A percentile compares a stretch with the other conserved stretches of the same genome.
These are phyloP conservation scores for Spilosoma lubricipeda DNA, from an alignment of 2,888 invertebrate species.

Conservation along the genomic window DNA sequence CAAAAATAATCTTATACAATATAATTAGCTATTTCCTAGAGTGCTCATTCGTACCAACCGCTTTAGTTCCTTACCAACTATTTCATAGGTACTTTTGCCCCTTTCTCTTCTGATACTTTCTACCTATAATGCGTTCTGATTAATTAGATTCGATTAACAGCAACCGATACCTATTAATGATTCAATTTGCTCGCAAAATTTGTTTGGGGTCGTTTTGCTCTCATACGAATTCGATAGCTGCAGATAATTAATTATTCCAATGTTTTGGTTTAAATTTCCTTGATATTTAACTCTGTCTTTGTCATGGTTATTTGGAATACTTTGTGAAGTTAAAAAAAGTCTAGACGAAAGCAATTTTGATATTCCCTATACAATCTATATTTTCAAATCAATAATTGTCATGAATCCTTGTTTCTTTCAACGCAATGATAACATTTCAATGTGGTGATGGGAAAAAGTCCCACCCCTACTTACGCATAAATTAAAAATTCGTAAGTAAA, in stretches of 20 bases:
- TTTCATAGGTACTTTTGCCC: constrained; percentile 59
- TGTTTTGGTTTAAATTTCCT: constrained; percentile 29
- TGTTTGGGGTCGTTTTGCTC: constrained; percentile 55
- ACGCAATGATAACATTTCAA: not conserved
- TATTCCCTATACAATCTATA: not conserved
- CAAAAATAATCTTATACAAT: constrained; percentile 24
- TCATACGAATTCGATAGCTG: constrained; percentile 43
- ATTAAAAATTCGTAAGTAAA: not conserved
- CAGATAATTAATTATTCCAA: constrained; percentile 37
- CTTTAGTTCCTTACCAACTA: constrained; percentile 34
- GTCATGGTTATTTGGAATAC: constrained; percentile 2
- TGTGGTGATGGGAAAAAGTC: not conserved
- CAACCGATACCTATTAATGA: constrained; percentile 65
- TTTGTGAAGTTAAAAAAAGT: constrained; percentile 7
- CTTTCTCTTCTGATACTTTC: constrained; percentile 82
- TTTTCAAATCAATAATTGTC: not conserved
- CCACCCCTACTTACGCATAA: not conserved
- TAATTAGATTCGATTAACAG: constrained; percentile 82
- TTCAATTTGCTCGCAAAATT: constrained; percentile 64
- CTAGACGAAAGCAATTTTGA: not conserved
- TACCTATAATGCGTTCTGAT: constrained; percentile 81
- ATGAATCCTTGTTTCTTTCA: not conserved
- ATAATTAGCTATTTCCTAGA: constrained; percentile 37
- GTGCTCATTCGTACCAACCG: constrained; percentile 7
- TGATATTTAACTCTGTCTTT: constrained; percentile 1